phyloP scores from a whole-genome alignment of 1,140 invertebrate species.

The Brachionus sp. region DNA sequence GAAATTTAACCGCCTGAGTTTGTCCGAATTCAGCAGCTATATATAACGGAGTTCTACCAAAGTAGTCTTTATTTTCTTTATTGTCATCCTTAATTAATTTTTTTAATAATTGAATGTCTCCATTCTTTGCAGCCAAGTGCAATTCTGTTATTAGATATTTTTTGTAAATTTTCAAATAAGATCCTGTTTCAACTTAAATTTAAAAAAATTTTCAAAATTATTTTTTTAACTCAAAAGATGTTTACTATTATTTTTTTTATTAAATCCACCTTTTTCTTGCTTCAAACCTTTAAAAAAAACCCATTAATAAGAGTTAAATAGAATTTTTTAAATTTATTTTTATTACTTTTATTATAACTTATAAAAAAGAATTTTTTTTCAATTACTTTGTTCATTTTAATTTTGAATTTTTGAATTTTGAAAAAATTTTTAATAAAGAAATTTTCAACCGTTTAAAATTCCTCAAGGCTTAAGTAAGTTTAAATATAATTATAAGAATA shows the following conservation, averaged over 20 bases:
- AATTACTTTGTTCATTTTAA: background rate
- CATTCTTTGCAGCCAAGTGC: constrained; percentile 20
- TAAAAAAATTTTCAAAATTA: too few relatives aligned
- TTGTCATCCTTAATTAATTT: background rate
- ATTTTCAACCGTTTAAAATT: too few relatives aligned
- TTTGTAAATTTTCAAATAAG: background rate
- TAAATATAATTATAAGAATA: too few relatives aligned
- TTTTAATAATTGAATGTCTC: background rate
- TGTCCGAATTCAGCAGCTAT: constrained; percentile 35
- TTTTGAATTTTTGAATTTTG: too few relatives aligned
- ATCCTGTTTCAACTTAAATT: too few relatives aligned
- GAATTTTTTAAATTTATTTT: background rate
- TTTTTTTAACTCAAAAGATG: too few relatives aligned
- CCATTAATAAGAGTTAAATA: too few relatives aligned
- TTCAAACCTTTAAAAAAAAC: too few relatives aligned
- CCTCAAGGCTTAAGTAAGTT: too few relatives aligned
- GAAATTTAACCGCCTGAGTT: background rate
- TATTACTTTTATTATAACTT: background rate
- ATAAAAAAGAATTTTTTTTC: background rate
- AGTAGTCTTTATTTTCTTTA: background rate
- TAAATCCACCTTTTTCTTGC: too few relatives aligned
- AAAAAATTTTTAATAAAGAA: too few relatives aligned
- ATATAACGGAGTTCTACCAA: constrained; percentile 21
- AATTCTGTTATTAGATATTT: background rate
- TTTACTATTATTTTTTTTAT: background rate